Evolutionary conservation across 1,140 invertebrate genomes (phyloP).

Genomic region (Drosophila kanapiae): DNA sequence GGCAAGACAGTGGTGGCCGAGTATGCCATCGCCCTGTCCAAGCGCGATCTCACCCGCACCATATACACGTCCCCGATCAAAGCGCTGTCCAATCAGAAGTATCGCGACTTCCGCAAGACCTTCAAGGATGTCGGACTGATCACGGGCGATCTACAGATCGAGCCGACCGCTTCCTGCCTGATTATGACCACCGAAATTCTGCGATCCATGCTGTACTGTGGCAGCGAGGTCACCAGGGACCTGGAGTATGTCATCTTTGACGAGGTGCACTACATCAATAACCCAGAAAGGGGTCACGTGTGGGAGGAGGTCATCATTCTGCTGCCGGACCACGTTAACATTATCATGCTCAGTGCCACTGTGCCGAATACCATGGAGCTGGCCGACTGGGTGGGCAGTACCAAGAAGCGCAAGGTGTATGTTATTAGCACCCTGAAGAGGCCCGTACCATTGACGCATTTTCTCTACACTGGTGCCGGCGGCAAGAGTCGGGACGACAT

Average conservation of each 20-base stretch:
- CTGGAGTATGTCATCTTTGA: slow-evolving; percentile 99
- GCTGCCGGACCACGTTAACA: slow-evolving; percentile 96
- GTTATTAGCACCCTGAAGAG: slow-evolving; percentile 97
- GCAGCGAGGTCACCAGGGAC: slow-evolving; percentile 97
- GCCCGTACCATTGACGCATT: slow-evolving; percentile 98
- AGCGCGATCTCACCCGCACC: slow-evolving; percentile 96
- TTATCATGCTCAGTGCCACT: slow-evolving; percentile 99
- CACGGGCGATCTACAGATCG: slow-evolving; percentile 98
- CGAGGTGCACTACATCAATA: slow-evolving; percentile 99
- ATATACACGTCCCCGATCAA: slow-evolving; percentile 99
- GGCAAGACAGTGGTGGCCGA: slow-evolving; percentile 99
- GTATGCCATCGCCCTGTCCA: slow-evolving; percentile 98
- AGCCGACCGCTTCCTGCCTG: slow-evolving; percentile 96
- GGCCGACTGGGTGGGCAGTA: slow-evolving; percentile 98
- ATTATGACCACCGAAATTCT: slow-evolving; percentile 99
- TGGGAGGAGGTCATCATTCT: slow-evolving; percentile 99
- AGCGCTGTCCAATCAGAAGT: slow-evolving; percentile 99
- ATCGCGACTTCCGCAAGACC: slow-evolving; percentile 96
- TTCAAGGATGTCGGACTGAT: slow-evolving; percentile 98
- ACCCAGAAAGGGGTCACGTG: slow-evolving; percentile 98
- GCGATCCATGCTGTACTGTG: slow-evolving; percentile 98
- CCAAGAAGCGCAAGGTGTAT: slow-evolving; percentile 96
- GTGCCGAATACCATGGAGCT: slow-evolving; percentile 99
- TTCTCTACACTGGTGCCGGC: slow-evolving; percentile 94
- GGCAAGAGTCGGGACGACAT: slow-evolving; percentile 93